Evolutionary conservation across 2,113 vertebrate genomes (phyloP).

Genomic region (Cyphomyrus discorhynchus): DNA sequence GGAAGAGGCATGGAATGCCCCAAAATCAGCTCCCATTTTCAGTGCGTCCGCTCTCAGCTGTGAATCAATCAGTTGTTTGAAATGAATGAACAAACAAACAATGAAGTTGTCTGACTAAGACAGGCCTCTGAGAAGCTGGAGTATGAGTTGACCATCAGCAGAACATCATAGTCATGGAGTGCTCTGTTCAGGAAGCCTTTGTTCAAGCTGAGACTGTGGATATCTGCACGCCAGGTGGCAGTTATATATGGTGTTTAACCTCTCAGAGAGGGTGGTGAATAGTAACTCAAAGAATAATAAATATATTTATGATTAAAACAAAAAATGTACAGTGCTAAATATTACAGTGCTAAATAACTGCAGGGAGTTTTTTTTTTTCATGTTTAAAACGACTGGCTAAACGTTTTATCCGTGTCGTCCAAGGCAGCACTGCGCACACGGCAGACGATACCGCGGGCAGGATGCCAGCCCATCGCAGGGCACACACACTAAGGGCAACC

Average conservation of each 20-base stretch:
- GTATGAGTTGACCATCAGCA: neutral
- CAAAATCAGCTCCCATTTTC: constrained; percentile 1
- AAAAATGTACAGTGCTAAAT: too few species aligned
- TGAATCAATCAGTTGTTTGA: neutral
- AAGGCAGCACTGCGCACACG: too few species aligned
- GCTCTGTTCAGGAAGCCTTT: neutral
- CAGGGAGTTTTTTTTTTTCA: too few species aligned
- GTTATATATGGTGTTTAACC: neutral
- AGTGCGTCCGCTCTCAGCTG: neutral
- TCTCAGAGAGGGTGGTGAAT: neutral
- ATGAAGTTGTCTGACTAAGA: neutral
- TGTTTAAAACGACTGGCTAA: too few species aligned
- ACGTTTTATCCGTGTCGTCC: too few species aligned
- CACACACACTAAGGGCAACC: neutral
- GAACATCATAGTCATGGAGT: neutral
- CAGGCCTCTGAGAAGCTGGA: neutral
- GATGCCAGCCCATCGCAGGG: neutral
- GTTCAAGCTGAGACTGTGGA: neutral
- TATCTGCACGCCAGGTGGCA: neutral
- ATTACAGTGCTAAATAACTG: too few species aligned
- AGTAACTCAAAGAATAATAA: neutral
- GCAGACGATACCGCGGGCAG: too few species aligned
- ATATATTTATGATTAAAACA: neutral
- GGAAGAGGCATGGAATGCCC: constrained; percentile 8
- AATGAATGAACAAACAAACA: neutral